Base-by-base conservation (phyloP, 2,113 vertebrate species). In the Psammodynastes pulverulentus region DNA sequence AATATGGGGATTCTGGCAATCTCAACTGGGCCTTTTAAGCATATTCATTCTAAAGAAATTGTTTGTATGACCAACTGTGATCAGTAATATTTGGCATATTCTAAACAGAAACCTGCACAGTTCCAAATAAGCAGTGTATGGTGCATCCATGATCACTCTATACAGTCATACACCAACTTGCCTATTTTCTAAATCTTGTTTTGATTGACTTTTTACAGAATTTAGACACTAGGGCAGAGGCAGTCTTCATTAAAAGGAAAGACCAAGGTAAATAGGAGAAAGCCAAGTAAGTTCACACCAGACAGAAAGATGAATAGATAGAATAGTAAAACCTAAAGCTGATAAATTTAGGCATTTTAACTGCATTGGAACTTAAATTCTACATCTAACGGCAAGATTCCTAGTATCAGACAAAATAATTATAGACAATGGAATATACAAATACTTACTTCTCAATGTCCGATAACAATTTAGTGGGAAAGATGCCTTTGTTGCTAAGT, bases 401-500 rank as follows among this genome's bases (percentile, higher is more conserved):
- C 45, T 72, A 9, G 4, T 26, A 52, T 51, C 51, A 52, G 46
- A 24, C 19, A 53, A 34, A 39, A 79, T 39, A 39, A 79, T 79
- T 39, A 79, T 39, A 79, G 17, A 39, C 15, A 39, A 39, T 39
- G 7, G 67, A 86, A 79, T 17, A 23, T 34, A 58, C 15, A n/a
- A 9, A n/a, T 34, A 93, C 96, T 96, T 90, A 98, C 98, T 91
- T 95, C 95, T 98, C 98, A 0, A 98, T 97, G 48, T 94, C 94
- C 19, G 98, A 97, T 52, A 98, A 96, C 91, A 98, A 98, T 92
- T 97, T 98, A 90, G 97, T 98, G 92, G 96, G 95, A 58, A 98
- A 98, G 94, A 98, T 96, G 56, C 97, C 92, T 72, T 0, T 97
- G 84, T 92, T 97, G 89, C 96, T 94, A 34, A 98, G 97, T 51